Percentiles rank a stretch among this genome's conserved stretches.
Evolutionary conservation across 2,888 invertebrate genomes (phyloP).

Genomic region (Cremastinae sp.): DNA sequence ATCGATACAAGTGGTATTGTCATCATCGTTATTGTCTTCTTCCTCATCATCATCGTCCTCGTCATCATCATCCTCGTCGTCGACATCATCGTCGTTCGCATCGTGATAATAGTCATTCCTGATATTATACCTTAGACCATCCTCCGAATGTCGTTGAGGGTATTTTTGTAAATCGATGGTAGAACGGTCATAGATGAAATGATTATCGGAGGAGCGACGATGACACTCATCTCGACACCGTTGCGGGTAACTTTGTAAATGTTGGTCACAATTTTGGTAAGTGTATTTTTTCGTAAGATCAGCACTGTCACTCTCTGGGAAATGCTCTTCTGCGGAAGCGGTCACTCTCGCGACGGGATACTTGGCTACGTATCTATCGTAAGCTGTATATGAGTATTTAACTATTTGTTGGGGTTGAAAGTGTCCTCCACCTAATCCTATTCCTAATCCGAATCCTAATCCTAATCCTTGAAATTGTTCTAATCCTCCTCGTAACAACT

Average conservation of each 20-base stretch:
- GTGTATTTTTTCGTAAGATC: slow-evolving; percentile 73
- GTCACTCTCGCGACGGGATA: slow-evolving; percentile 68
- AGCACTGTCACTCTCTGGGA: slow-evolving; percentile 60
- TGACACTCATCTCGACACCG: slow-evolving; percentile 77
- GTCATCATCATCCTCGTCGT: too few species aligned
- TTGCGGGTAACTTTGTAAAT: slow-evolving; percentile 76
- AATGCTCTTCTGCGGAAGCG: slow-evolving; percentile 8
- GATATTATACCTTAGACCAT: slow-evolving; percentile 67
- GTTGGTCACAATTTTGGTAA: slow-evolving; percentile 74
- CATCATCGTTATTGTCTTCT: too few species aligned
- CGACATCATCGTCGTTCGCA: too few species aligned
- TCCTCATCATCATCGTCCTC: too few species aligned
- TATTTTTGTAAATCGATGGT: slow-evolving; percentile 63
- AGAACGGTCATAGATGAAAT: slow-evolving; percentile 72
- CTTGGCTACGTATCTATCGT: slow-evolving; percentile 68
- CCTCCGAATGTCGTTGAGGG: slow-evolving; percentile 73
- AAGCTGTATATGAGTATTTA: slow-evolving; percentile 68
- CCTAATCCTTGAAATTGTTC: too few species aligned
- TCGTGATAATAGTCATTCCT: too few species aligned
- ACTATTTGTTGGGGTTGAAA: slow-evolving; percentile 70
- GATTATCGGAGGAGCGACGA: slow-evolving; percentile 76
- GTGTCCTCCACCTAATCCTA: slow-evolving; percentile 42
- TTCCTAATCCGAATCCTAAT: too few species aligned
- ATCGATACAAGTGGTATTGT: slow-evolving; percentile 66
- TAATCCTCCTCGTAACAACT: slow-evolving; percentile 68